These are phyloP conservation scores for Salpingus planirostris DNA, from an alignment of 2,888 invertebrate species.

Conservation along the genomic window DNA sequence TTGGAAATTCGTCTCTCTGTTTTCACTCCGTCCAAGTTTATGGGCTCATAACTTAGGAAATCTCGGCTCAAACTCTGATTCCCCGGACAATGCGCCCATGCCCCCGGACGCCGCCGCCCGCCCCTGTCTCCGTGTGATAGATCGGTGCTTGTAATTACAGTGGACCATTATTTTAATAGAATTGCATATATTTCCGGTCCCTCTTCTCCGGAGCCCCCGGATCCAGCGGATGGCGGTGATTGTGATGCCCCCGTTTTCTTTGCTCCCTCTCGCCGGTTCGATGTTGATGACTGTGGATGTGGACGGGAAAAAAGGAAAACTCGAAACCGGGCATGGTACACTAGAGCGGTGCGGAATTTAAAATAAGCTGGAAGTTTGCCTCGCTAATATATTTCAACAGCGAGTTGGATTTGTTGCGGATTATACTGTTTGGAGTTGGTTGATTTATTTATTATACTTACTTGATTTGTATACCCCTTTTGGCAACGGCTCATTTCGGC, in stretches of 20 bases:
- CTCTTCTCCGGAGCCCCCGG: no score
- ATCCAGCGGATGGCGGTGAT: no score
- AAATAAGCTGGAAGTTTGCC: conserved; percentile 12
- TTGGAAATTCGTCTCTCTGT: conserved; percentile 25
- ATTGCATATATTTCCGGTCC: conserved; percentile 16
- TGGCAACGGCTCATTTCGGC: conserved; percentile 22
- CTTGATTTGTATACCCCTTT: conserved; percentile 27
- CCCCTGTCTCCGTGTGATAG: conserved; percentile 15
- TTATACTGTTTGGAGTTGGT: conserved; percentile 28
- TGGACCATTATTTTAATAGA: conserved; percentile 22
- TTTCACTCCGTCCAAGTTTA: conserved; percentile 25
- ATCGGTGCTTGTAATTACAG: conserved; percentile 22
- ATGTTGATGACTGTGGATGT: no score
- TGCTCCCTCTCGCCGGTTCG: no score
- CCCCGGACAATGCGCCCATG: conserved; percentile 24
- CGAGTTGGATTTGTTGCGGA: conserved; percentile 23
- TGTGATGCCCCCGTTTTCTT: no score
- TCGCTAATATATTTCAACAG: conserved; percentile 17
- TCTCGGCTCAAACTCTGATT: conserved; percentile 24
- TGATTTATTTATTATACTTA: conserved; percentile 28
- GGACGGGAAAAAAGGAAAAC: no score
- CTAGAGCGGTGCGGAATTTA: conserved; percentile 8
- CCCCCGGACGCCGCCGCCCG: conserved; percentile 5
- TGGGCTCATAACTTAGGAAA: conserved; percentile 26
- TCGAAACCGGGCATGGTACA: conserved; percentile 1